These are phyloP conservation scores for Dufourea novaeangliae DNA, from an alignment of 1,140 invertebrate genomes.

Conservation along the genomic window DNA sequence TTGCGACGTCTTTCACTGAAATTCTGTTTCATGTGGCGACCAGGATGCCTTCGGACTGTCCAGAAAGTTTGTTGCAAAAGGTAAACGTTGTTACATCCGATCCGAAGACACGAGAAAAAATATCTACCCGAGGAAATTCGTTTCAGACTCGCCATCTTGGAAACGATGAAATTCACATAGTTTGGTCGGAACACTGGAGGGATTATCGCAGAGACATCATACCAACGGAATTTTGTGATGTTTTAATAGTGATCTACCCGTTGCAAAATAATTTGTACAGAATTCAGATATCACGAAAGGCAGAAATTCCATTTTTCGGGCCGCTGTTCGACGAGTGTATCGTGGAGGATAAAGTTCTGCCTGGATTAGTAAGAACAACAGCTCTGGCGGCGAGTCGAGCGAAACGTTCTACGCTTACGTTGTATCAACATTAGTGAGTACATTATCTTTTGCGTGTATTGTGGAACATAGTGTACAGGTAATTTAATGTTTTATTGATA, in stretches of 20 bases:
- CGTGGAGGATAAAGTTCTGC: constrained; percentile 90
- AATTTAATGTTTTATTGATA: constrained; percentile 4
- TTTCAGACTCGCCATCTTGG: constrained; percentile 95
- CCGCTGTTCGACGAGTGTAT: constrained; percentile 97
- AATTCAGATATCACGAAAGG: constrained; percentile 78
- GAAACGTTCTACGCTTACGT: constrained; percentile 92
- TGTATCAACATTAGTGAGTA: constrained; percentile 95
- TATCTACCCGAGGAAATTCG: constrained; percentile 31
- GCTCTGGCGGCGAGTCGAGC: constrained; percentile 96
- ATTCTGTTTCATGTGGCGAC: constrained; percentile 98
- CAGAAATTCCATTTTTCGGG: constrained; percentile 95
- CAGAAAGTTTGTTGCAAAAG: constrained; percentile 95
- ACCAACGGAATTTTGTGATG: constrained; percentile 99
- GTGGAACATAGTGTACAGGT: background rate
- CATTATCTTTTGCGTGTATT: background rate
- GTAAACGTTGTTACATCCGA: constrained; percentile 79
- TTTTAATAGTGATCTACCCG: constrained; percentile 98
- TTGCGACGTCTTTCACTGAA: constrained; percentile 94
- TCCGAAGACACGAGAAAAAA: too few species aligned
- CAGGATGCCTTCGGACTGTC: constrained; percentile 94
- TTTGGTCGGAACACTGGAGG: constrained; percentile 98
- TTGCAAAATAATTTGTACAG: constrained; percentile 85
- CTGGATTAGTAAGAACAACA: constrained; percentile 94
- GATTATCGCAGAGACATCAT: constrained; percentile 98
- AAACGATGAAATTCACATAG: constrained; percentile 99